Conservation (phyloP, 2,888 invertebrate genomes). For the Scaeva pyrastri region DNA sequence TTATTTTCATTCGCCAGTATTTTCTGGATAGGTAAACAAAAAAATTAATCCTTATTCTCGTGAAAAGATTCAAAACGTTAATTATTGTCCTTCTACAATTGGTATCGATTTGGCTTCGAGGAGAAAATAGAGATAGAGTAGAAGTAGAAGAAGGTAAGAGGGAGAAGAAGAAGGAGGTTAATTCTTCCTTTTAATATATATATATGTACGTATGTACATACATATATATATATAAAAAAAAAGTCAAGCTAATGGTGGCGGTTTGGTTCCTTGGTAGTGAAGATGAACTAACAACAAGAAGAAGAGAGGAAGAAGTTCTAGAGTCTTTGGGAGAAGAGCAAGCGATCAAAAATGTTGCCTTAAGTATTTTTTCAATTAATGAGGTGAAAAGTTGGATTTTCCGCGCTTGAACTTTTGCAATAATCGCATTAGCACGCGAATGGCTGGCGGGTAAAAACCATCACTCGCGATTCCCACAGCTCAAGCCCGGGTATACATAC, state of each 20-base stretch:
- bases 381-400: constrained; percentile 59
- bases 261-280: too few relatives aligned
- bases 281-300: not conserved
- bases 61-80: not conserved
- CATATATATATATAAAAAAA: too few relatives aligned
- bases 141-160: too few relatives aligned
- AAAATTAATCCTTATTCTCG: not conserved
- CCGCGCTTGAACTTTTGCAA: constrained; percentile 49
- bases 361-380: constrained; percentile 56
- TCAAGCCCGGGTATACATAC: not conserved
- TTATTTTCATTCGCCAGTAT: not conserved
- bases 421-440: constrained; percentile 47
- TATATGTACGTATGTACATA: too few relatives aligned
- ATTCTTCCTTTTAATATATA: not conserved
- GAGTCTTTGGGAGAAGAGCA: not conserved
- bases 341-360: constrained; percentile 30
- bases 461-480: not conserved
- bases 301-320: not conserved
- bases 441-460: constrained; percentile 2
- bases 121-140: too few relatives aligned
- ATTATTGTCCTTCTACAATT: constrained; percentile 2
- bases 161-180: not conserved
- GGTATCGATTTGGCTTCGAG: not conserved
- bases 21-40: constrained; percentile 2
- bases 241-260: too few relatives aligned